Percentiles rank a stretch among this genome's conserved stretches.
Conservation (phyloP, 2,113 vertebrate genomes). For the Hucho hucho region DNA sequence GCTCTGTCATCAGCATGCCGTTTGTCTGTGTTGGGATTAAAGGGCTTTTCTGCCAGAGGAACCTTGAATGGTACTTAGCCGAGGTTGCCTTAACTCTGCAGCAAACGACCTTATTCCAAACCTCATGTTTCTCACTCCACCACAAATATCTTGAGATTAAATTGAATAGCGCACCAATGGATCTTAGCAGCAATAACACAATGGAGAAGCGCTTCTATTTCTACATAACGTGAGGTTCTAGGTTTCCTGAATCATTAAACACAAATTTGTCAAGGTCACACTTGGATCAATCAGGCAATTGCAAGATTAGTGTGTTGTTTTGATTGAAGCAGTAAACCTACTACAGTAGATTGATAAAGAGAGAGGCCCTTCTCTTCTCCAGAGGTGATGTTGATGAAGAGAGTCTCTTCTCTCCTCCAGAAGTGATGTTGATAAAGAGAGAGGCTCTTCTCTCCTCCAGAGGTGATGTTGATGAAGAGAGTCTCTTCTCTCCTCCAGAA, state of each 20-base stretch:
- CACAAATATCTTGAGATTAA: slow-evolving; percentile 37
- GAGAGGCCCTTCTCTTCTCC: slow-evolving; percentile 31
- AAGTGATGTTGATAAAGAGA: too few relatives aligned
- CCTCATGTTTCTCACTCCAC: slow-evolving; percentile 53
- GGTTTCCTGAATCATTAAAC: background rate
- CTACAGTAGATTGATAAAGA: background rate
- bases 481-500: too few relatives aligned
- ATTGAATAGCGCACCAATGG: background rate
- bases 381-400: slow-evolving; percentile 32
- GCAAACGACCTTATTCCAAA: slow-evolving; percentile 54
- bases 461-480: too few relatives aligned
- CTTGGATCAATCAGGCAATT: background rate
- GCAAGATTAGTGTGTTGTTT: background rate
- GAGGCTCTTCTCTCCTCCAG: too few relatives aligned
- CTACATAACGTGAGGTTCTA: background rate
- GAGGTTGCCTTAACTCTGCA: slow-evolving; percentile 54
- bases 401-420: too few relatives aligned
- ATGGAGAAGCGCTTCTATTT: background rate
- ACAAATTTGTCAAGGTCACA: background rate
- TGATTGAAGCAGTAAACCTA: background rate
- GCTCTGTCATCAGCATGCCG: slow-evolving; percentile 39
- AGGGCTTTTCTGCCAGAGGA: slow-evolving; percentile 53
- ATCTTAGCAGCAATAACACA: background rate
- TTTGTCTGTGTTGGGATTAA: slow-evolving; percentile 55
- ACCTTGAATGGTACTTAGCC: slow-evolving; percentile 52